Evolutionary conservation across 1,140 invertebrate genomes (phyloP).

Genomic region (Cephus cinctus): DNA sequence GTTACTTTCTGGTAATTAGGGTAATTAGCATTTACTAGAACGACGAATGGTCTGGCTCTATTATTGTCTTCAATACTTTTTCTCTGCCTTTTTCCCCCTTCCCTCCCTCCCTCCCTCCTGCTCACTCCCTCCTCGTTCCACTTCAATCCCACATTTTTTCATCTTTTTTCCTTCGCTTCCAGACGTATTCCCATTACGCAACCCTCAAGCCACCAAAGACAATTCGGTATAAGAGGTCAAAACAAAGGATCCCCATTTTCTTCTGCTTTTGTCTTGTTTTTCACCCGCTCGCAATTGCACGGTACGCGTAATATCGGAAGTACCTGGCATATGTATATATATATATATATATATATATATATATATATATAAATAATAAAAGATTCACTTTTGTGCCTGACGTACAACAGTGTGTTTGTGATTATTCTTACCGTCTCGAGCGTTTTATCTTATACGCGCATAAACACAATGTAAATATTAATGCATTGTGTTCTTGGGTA

Average conservation of each 20-base stretch:
- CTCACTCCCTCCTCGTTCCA: not conserved
- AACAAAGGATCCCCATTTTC: no score
- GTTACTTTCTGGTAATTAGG: no score
- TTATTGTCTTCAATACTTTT: slow-evolving; percentile 44
- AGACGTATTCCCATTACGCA: not conserved
- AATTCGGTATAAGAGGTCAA: no score
- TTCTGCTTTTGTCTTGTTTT: no score
- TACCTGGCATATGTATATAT: no score
- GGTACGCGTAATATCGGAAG: no score
- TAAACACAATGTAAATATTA: not conserved
- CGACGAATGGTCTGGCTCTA: slow-evolving; percentile 39
- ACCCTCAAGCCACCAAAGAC: no score
- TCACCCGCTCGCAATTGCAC: no score
- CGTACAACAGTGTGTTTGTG: slow-evolving; percentile 31
- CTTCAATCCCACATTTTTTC: not conserved
- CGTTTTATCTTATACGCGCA: not conserved
- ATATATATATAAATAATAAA: slow-evolving; percentile 33
- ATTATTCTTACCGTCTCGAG: no score
- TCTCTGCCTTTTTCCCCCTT: slow-evolving; percentile 12
- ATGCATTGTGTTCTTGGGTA: no score
- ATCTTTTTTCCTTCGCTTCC: not conserved
- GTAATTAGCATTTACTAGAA: no score
- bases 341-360: slow-evolving; percentile 4
- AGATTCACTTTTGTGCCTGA: slow-evolving; percentile 35
- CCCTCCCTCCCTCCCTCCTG: not conserved